Conservation (phyloP, 92 coral and sea anemone species). For the Epizoanthus fatuus region DNA sequence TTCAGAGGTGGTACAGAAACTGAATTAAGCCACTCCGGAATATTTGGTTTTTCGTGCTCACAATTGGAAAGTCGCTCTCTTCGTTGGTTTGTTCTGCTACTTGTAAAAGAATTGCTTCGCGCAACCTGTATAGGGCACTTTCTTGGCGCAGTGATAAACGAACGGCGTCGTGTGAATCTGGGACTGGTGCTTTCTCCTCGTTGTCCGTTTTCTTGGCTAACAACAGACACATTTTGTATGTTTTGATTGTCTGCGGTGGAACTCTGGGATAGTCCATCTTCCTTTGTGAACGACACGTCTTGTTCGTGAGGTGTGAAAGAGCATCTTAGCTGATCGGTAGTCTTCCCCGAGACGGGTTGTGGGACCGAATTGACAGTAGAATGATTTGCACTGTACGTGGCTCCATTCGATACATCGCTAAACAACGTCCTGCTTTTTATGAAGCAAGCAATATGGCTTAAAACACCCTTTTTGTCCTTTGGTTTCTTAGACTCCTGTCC, state of each 20-base stretch:
- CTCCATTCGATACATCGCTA: constrained; percentile 27
- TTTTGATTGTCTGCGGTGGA: constrained; percentile 18
- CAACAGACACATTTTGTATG: neutral
- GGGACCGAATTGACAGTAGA: neutral
- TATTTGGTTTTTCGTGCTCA: neutral
- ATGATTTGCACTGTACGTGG: neutral
- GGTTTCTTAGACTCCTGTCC: constrained; percentile 50
- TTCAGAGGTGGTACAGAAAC: neutral
- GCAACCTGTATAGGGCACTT: constrained; percentile 62
- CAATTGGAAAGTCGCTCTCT: neutral
- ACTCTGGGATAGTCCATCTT: constrained; percentile 8
- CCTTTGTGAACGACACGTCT: constrained; percentile 6
- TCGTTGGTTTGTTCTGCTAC: constrained; percentile 26
- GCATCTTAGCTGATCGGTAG: constrained; percentile 28
- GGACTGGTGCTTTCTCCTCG: constrained; percentile 17
- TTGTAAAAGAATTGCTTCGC: constrained; percentile 86
- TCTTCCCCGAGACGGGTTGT: constrained; percentile 26
- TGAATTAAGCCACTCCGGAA: neutral
- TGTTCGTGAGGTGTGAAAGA: constrained; percentile 9
- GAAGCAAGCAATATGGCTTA: constrained; percentile 77
- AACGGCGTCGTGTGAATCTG: constrained; percentile 66
- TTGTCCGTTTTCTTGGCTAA: constrained; percentile 11
- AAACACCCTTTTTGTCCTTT: constrained; percentile 76
- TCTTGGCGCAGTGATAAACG: constrained; percentile 67
- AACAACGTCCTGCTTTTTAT: constrained; percentile 72